Evolutionary conservation across 2,797 vertebrate species (phyloP).

Genomic region (Platalea minor): DNA sequence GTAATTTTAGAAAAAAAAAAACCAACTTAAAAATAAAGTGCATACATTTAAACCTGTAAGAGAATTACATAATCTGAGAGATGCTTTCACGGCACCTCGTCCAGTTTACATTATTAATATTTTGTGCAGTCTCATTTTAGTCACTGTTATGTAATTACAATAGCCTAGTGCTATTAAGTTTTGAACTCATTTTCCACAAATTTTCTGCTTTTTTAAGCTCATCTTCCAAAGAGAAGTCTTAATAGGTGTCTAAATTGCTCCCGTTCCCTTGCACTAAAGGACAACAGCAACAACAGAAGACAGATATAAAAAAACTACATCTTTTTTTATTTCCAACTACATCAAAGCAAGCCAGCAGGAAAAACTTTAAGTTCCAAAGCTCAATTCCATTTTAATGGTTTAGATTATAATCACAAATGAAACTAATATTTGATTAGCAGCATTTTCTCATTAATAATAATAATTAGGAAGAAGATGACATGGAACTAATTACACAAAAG

Average conservation of each 20-base stretch:
- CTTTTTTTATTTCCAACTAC: neutral
- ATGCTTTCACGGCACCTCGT: neutral
- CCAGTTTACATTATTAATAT: neutral
- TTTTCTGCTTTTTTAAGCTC: neutral
- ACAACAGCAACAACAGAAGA: neutral
- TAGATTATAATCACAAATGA: neutral
- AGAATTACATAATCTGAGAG: neutral
- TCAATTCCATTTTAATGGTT: neutral
- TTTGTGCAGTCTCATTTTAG: neutral
- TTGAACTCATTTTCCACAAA: neutral
- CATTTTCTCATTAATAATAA: neutral
- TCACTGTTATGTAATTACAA: neutral
- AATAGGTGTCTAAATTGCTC: neutral
- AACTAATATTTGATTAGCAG: neutral
- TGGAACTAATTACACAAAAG: neutral
- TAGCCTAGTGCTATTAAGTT: neutral
- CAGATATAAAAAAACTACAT: neutral
- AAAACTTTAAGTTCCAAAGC: neutral
- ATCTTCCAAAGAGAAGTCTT: neutral
- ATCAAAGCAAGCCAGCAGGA: neutral
- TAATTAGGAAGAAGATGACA: neutral
- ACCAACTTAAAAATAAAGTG: neutral
- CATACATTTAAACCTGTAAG: neutral
- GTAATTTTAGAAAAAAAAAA: neutral
- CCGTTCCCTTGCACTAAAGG: neutral